Evolutionary conservation across 2,113 vertebrate genomes (phyloP), one percentile per base, ranked within the genome.

Genomic region (Notiomystis cincta): DNA sequence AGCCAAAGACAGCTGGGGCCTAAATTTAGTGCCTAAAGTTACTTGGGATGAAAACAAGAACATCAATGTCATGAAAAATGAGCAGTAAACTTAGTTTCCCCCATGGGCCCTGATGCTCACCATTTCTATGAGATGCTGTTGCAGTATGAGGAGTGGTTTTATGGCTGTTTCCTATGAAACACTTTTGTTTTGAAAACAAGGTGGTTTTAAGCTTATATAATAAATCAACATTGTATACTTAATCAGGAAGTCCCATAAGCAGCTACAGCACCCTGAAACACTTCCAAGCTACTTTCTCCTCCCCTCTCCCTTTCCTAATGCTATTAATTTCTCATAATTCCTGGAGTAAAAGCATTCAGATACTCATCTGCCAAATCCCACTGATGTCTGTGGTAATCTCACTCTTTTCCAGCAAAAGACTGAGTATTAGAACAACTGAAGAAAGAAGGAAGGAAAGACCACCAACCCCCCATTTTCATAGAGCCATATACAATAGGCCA

Each of bases 111-210:
- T 85, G 57, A 76, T 71, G 60, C n/a, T 81, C 65, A 91, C 65
- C n/a, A 57, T 76, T 77, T 87, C 64, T 95, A 38, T n/a, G 71
- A 89, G 90, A 89, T 28, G 64, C 47, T 73, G 64, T n/a, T 75
- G 77, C 70, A 90, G 45, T 33, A 82, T 1, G 2, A 84, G 58
- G 38, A 93, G 30, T 17, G 5, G 40, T 80, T 90, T 62, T 60
- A 60, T 0, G 3, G 18, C 47, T 75, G 76, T 70, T 88, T 90
- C 57, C 64, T 81, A 18, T 83, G 85, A 93, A 91, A 84, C 40
- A 24, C 21, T 82, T 75, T 30, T 95, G 76, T 88, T 91, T 94
- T 92, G 70, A 83, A 90, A 96, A 85, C 73, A 94, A 85, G 48
- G 25, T 44, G 21, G 40, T 51, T 96, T 93, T 67, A 75, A 91